Evolutionary conservation across 2,113 vertebrate species (phyloP).

Genomic region (Oryzias woworae): DNA sequence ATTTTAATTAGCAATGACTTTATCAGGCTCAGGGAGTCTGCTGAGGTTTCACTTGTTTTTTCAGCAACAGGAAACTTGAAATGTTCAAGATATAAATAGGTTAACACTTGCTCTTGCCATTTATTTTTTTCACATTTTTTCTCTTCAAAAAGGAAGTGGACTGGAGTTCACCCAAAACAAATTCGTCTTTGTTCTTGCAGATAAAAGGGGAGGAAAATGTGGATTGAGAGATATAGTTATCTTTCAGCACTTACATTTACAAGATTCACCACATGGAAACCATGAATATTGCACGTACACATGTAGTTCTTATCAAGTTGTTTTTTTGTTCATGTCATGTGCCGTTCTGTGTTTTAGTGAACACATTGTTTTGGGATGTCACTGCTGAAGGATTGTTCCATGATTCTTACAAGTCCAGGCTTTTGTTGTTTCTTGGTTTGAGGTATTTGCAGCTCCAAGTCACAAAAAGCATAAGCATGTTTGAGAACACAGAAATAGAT

Average conservation of each 20-base stretch:
- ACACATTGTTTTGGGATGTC: neutral
- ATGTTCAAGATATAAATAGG: neutral
- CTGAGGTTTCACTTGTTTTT: conserved; percentile 32
- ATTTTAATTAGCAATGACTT: conserved; percentile 69
- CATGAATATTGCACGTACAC: conserved; percentile 1
- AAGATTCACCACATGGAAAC: neutral
- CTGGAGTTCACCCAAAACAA: conserved; percentile 15
- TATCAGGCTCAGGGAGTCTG: conserved; percentile 47
- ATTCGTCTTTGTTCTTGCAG: conserved; percentile 37
- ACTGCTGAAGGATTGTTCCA: neutral
- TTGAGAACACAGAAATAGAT: conserved; percentile 13
- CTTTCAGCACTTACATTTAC: conserved; percentile 6
- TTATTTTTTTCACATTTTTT: conserved; percentile 18
- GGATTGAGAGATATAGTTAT: conserved; percentile 11
- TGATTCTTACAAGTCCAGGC: conserved; percentile 6
- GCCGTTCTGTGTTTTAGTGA: too few species aligned
- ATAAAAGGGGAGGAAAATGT: conserved; percentile 17
- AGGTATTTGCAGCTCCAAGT: neutral
- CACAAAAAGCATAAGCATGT: conserved; percentile 4
- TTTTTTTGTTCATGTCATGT: too few species aligned
- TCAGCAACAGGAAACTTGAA: conserved; percentile 17
- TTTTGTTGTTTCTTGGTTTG: conserved; percentile 19
- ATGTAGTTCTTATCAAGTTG: conserved; percentile 1
- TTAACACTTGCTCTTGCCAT: neutral
- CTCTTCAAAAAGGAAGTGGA: conserved; percentile 19